These are phyloP conservation scores for Gallinago jamesoni DNA, from an alignment of 2,113 vertebrate species.

Conservation along the genomic window DNA sequence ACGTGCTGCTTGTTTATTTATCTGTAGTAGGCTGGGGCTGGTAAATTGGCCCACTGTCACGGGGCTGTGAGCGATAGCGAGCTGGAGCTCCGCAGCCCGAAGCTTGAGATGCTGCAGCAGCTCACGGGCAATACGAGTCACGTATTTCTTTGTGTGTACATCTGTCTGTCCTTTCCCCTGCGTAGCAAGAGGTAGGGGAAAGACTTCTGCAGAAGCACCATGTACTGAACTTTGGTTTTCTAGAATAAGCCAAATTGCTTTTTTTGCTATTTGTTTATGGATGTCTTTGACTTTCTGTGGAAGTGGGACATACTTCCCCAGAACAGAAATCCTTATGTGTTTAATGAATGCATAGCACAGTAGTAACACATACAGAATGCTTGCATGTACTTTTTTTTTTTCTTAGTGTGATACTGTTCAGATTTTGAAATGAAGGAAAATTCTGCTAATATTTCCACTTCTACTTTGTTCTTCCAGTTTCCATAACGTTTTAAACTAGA, in stretches of 20 bases:
- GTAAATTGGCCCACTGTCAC: not conserved
- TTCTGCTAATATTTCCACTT: not conserved
- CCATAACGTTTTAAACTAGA: not conserved
- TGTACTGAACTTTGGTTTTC: rapidly evolving
- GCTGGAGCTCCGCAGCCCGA: not conserved
- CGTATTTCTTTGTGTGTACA: rapidly evolving
- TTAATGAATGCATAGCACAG: not conserved
- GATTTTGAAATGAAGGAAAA: not conserved
- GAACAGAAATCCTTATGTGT: not conserved
- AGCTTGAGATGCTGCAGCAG: not conserved
- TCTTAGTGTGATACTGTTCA: not conserved
- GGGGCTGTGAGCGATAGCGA: not conserved
- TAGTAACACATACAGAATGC: not conserved
- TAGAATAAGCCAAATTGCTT: not conserved
- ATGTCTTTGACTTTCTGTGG: not conserved
- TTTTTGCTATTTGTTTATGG: not conserved
- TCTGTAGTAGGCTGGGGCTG: not conserved
- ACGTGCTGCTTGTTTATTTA: constrained; percentile 14
- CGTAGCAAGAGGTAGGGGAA: not conserved
- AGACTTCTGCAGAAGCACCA: rapidly evolving
- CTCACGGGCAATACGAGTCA: rapidly evolving
- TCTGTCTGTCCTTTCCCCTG: not conserved
- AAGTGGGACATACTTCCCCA: rapidly evolving
- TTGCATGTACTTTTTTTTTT: not conserved
- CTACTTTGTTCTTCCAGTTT: not conserved